Conservation (phyloP, 2,888 invertebrate species). For the Andrena bucephala region DNA sequence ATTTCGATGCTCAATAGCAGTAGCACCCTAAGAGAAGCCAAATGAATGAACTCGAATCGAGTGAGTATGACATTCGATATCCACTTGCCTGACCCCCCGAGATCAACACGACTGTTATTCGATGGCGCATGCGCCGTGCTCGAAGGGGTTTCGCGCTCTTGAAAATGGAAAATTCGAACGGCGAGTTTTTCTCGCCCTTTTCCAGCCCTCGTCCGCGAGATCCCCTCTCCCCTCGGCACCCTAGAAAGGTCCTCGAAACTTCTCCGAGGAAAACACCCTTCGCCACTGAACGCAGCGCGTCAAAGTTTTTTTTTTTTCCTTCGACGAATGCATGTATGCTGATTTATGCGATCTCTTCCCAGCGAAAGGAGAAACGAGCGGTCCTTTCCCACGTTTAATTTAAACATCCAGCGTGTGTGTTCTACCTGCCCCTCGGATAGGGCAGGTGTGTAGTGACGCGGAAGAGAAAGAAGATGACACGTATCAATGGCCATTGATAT, state of each 20-base stretch:
- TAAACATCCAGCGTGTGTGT: conserved; percentile 58
- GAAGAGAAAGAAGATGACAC: conserved; percentile 68
- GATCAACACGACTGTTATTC: conserved; percentile 45
- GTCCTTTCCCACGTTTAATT: conserved; percentile 71
- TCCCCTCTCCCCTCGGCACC: conserved; percentile 36
- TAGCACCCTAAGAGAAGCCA: neutral
- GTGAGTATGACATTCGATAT: conserved; percentile 54
- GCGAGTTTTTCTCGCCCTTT: conserved; percentile 58
- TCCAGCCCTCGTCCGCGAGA: conserved; percentile 53
- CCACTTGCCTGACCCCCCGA: conserved; percentile 55
- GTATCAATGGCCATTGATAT: conserved; percentile 67
- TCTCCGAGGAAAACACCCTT: conserved; percentile 69
- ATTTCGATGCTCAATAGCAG: no score
- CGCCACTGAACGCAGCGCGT: conserved; percentile 69
- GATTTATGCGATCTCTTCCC: conserved; percentile 81
- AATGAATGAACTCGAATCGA: conserved; percentile 14
- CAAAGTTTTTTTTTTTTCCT: conserved; percentile 77
- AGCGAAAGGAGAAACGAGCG: conserved; percentile 67
- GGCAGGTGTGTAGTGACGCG: conserved; percentile 70
- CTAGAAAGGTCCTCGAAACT: conserved; percentile 70
- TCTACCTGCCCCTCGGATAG: conserved; percentile 62
- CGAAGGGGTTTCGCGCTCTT: conserved; percentile 26
- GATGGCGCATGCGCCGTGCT: conserved; percentile 6
- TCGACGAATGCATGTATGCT: conserved; percentile 82
- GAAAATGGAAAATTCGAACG: conserved; percentile 50